A percentile compares a stretch with the other conserved stretches of the same genome.
Evolutionary conservation across 2,113 vertebrate species (phyloP).

Genomic region (Ceyx melanurus): DNA sequence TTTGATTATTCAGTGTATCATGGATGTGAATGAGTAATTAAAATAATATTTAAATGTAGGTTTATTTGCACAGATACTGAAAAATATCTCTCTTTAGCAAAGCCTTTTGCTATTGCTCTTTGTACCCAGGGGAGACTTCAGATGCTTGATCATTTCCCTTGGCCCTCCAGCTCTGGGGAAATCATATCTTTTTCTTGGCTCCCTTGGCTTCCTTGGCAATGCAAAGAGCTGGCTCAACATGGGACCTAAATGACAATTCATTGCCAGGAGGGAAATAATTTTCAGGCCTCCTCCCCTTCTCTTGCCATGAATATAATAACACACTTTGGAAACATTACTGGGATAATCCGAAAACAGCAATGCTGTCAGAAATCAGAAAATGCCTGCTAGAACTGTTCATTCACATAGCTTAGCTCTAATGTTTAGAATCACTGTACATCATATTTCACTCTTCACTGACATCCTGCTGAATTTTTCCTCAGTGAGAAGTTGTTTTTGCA

Average conservation of each 20-base stretch:
- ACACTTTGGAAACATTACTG: conserved; percentile 43
- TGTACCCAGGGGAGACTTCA: conserved; percentile 28
- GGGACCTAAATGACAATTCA: conserved; percentile 46
- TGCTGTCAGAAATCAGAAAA: conserved; percentile 40
- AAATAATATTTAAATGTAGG: conserved; percentile 31
- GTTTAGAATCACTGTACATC: conserved; percentile 1
- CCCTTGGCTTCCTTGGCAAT: conserved; percentile 44
- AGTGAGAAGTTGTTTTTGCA: not conserved
- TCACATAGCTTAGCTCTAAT: not conserved
- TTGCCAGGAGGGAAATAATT: conserved; percentile 55
- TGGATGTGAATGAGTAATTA: conserved; percentile 3
- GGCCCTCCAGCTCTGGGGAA: conserved; percentile 39
- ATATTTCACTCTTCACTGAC: conserved; percentile 33
- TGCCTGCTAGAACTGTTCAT: not conserved
- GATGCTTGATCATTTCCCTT: conserved; percentile 47
- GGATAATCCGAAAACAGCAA: conserved; percentile 47
- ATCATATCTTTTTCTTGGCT: conserved; percentile 47
- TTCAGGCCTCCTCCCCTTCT: conserved; percentile 36
- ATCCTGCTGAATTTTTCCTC: not conserved
- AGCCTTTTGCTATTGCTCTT: conserved; percentile 50
- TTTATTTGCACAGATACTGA: conserved; percentile 35
- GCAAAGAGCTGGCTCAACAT: conserved; percentile 9
- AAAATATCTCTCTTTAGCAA: conserved; percentile 22
- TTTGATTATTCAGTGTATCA: not conserved
- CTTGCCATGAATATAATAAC: conserved; percentile 43